These are phyloP conservation scores for Griposia aprilina DNA, from an alignment of 2,888 invertebrate genomes.

Conservation along the genomic window DNA sequence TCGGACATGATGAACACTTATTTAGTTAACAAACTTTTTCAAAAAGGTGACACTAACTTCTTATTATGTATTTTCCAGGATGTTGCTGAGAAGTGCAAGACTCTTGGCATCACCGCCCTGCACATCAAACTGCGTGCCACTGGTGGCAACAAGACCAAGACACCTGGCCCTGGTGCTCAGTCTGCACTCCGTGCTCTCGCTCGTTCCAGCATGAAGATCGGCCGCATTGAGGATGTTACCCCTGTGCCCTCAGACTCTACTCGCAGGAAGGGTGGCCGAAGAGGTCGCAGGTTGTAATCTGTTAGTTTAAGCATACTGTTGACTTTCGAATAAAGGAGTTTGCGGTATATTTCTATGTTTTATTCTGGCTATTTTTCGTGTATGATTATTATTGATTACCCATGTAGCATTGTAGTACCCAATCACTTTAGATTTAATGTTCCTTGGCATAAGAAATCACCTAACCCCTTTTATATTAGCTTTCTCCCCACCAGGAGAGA, in stretches of 20 bases:
- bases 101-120: constrained; percentile 98
- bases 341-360: constrained; percentile 79
- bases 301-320: constrained; percentile 87
- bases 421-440: background rate
- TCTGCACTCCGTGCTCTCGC: constrained; percentile 99
- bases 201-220: constrained; percentile 99
- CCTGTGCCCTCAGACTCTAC: constrained; percentile 99
- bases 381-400: background rate
- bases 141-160: constrained; percentile 99
- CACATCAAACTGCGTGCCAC: constrained; percentile 99
- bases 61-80: constrained; percentile 91
- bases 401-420: background rate
- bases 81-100: constrained; percentile 99
- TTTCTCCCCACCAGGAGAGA: background rate
- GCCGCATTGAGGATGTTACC: constrained; percentile 99
- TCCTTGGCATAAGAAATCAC: background rate
- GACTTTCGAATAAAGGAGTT: constrained; percentile 85
- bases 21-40: background rate
- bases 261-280: constrained; percentile 99
- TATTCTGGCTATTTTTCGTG: constrained; percentile 50
- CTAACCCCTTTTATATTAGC: background rate
- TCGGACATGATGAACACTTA: background rate
- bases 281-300: constrained; percentile 99
- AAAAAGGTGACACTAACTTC: background rate
- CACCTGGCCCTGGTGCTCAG: constrained; percentile 99